Evolutionary conservation across 2,113 vertebrate genomes (phyloP), one percentile per base, ranked within the genome.

Genomic region (Vulpes ferrilata): DNA sequence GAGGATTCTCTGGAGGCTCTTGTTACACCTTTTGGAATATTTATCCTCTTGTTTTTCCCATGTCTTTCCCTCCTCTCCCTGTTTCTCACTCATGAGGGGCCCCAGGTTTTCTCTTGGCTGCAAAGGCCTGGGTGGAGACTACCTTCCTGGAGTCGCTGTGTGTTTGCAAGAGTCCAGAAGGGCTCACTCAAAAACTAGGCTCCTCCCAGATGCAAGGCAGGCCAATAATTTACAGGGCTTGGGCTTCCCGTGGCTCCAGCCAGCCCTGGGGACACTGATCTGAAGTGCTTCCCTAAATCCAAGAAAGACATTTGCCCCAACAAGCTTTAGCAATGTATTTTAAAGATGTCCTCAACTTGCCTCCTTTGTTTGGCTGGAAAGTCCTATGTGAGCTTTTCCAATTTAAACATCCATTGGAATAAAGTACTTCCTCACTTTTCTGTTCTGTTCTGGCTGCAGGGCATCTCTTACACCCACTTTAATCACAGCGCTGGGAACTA

Each of bases 381-480:
- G 32, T 43, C 69, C 17, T 35, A 48, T 74, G 79, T 76, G 92
- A 97, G 16, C 8, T 55, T 94, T 95, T 89, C 67, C 48, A 19
- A 7, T 35, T 94, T 97, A 90, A 96, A 96, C 10, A 93, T 30
- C 65, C 90, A 43, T n/a, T n/a, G 78, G 62, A 90, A 97, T 89
- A 62, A 71, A 51, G 62, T 71, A 95, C 71, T 88, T 88, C 82
- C 84, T 97, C 88, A 90, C 92, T 97, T 96, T 88, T 60, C 78
- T 57, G 51, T 80, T 91, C 55, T 60, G 43, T 48, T 92, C n/a
- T 82, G 55, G 93, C 96, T 88, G 48, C 32, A 38, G 60, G 64
- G 55, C 87, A 1, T 76, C 43, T 85, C 90, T 81, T 96, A 74
- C 84, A 69, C 80, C 89, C 53, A 96, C 84, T 96, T 96, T 59